Evolutionary conservation across 1,140 invertebrate species (phyloP), one percentile per base, ranked within the genome.

Genomic region (Lepidurus apus): DNA sequence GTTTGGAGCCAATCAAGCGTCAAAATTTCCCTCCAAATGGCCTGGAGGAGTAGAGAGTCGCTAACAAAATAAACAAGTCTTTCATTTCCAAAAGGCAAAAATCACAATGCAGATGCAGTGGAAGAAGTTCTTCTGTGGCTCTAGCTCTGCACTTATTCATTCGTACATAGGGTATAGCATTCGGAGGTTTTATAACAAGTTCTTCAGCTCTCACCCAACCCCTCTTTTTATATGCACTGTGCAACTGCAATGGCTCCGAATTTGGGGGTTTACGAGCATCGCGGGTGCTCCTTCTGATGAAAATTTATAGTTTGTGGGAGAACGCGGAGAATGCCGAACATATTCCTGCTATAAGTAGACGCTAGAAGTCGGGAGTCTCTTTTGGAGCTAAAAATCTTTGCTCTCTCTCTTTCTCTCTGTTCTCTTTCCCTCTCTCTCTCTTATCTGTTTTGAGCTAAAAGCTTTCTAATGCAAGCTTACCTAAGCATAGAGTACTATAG

Each of bases 121-220:
- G 21, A 65, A 65, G 53, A n/a, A 13, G 17, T 13, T 4, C 13
- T 21, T 17, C 53, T 65, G 13, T 1, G 47, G 53, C 53, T 65
- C 53, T 65, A 1, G 53, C 17, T 65, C 53, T 21, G 53, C 53
- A 11, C 53, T 65, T 65, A 21, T 65, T 65, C 53, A 65, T 65
- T 65, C 53, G 9, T 65, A 65, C 3, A 34, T 34, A 21, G 53
- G 53, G 53, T 65, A 65, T 65, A 65, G 21, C 53, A 8, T 21
- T 65, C 21, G 53, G 53, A 17, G 53, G 53, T 65, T 65, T 65
- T 65, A 65, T 65, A 65, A 65, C 53, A 65, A 65, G 53, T 65
- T 65, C 17, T 65, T 65, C 53, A 65, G 53, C 53, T 65, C 53
- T 21, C 21, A 13, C 21, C 21, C 53, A 7, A 7, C 53, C 8